Base-by-base conservation (phyloP, 2,888 invertebrate genomes). In the Eulithis prunata region DNA sequence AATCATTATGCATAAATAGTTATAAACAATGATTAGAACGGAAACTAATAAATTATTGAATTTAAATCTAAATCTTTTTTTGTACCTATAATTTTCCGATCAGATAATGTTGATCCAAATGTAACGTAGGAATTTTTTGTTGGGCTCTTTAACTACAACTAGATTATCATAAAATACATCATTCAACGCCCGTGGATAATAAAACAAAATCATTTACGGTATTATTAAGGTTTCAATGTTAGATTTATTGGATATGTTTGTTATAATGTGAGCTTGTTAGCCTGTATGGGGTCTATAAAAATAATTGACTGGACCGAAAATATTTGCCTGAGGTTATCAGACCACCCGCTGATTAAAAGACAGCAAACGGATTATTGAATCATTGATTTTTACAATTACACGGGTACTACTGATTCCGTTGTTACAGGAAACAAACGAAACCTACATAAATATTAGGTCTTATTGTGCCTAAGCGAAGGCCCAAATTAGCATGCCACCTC, bases 191-290 rank as follows among this genome's bases (percentile, higher is more conserved):
- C 14, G 47, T 56, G 61, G 62, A 57, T 75, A 77, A 76, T 69
- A 73, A 76, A 79, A 75, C 68, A 61, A 71, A 70, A 71, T 71
- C 66, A 61, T 70, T 65, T 62, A 69, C 72, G 76, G 59, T 83
- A 74, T 82, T 82, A 86, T 86, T 83, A 84, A 81, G 74, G 76
- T 78, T 83, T 82, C 84, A 80, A 78, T 78, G 63, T 73, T 21
- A 71, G 81, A 88, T 88, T 87, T 86, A 88, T 87, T 73, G 78
- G 81, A 66, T 85, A 84, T 84, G 84, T 81, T 81, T 78, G 74
- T 78, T 81, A 78, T 85, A 85, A 80, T 79, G 71, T 72, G 71
- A 71, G 70, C 78, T 81, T 82, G 77, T 78, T 71, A 72, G 70
- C 66, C 70, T 71, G 69, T 76, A 76, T 78, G 76, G 72, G 73